Percentiles rank a stretch among this genome's conserved stretches.
phyloP scores from a whole-genome alignment of 2,888 invertebrate genomes.

The Scaptomyza tumidula region DNA sequence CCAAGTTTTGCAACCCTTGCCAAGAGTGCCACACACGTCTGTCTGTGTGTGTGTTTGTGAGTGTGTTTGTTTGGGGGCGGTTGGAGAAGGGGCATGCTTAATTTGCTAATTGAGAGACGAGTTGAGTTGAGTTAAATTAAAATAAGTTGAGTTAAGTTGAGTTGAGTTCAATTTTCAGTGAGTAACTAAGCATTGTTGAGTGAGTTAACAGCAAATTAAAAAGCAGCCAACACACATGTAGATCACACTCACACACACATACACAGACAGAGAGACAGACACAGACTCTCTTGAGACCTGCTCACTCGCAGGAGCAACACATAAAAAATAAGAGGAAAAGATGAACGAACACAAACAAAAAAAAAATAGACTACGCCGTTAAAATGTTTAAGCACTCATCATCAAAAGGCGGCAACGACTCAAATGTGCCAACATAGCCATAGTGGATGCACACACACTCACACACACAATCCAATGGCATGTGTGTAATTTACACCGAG shows the following conservation, averaged over 20 bases:
- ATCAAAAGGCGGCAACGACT: conserved; percentile 47
- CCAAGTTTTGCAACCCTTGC: conserved; percentile 8
- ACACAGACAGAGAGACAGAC: not conserved
- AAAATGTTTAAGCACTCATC: conserved; percentile 42
- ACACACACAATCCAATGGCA: conserved; percentile 8
- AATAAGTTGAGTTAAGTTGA: not conserved
- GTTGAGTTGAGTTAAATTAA: conserved; percentile 7
- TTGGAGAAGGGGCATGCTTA: conserved; percentile 39
- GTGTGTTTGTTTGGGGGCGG: conserved; percentile 30
- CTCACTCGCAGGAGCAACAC: conserved; percentile 10
- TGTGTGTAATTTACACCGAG: conserved; percentile 54
- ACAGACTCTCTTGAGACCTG: conserved; percentile 9
- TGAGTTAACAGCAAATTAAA: conserved; percentile 49
- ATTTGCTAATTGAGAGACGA: conserved; percentile 78
- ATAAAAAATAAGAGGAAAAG: conserved; percentile 10
- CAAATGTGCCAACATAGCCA: conserved; percentile 16
- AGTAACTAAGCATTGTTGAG: conserved; percentile 18
- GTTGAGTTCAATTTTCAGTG: not conserved
- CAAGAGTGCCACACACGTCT: conserved; percentile 19
- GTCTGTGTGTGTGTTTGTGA: conserved; percentile 27
- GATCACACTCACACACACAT: conserved; percentile 43
- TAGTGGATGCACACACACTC: conserved; percentile 9
- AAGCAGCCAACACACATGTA: conserved; percentile 35
- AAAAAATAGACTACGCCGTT: conserved; percentile 26
- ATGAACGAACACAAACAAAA: not conserved